phyloP scores from a whole-genome alignment of 2,888 invertebrate genomes.

The Megamerina dolium region DNA sequence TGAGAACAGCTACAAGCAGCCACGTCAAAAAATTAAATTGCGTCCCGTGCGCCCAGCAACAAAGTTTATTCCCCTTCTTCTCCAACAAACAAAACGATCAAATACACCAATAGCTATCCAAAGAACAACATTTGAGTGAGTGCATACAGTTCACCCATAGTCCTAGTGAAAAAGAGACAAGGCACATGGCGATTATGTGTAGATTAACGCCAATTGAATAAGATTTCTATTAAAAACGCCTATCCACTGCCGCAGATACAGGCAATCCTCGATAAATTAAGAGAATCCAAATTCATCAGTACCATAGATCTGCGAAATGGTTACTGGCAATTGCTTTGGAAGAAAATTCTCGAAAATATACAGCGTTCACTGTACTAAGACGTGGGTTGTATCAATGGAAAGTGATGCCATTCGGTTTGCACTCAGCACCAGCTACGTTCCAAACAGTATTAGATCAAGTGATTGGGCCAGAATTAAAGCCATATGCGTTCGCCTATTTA shows the following conservation, averaged over 20 bases:
- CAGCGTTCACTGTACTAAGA: slow-evolving; percentile 4
- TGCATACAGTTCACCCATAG: background rate
- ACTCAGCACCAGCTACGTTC: slow-evolving; percentile 10
- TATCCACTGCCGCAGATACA: background rate
- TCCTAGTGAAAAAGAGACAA: background rate
- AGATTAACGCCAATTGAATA: background rate
- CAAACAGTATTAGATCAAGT: slow-evolving; percentile 7
- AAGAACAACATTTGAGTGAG: too few species aligned
- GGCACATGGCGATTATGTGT: background rate
- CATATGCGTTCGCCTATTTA: slow-evolving; percentile 5
- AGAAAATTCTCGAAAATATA: background rate
- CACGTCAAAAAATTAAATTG: too few species aligned
- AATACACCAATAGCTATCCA: too few species aligned
- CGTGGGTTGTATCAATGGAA: slow-evolving; percentile 2
- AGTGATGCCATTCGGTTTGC: slow-evolving; percentile 4
- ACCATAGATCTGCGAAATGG: background rate
- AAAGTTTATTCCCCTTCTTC: too few species aligned
- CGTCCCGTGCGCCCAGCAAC: too few species aligned
- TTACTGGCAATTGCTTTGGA: slow-evolving; percentile 2
- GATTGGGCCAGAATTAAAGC: slow-evolving; percentile 12
- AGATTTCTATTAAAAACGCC: background rate
- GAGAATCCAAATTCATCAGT: background rate
- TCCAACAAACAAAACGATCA: too few species aligned
- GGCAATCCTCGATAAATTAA: background rate
- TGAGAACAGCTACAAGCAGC: too few species aligned